A percentile compares a stretch with the other conserved stretches of the same genome.
These are phyloP conservation scores for Lithophane leautieri DNA, from an alignment of 2,888 invertebrate genomes.

Conservation along the genomic window DNA sequence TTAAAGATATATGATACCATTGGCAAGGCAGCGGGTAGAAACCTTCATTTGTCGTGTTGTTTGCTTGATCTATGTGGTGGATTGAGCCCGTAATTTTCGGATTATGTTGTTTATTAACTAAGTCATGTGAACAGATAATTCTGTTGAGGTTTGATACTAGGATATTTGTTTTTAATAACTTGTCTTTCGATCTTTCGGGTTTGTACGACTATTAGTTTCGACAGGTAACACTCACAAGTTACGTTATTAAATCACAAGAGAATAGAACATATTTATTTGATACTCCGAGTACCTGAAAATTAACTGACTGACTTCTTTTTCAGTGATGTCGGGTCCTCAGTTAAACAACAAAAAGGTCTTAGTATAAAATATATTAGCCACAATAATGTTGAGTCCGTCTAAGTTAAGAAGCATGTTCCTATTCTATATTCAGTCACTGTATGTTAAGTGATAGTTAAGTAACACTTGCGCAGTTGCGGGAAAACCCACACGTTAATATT, in stretches of 20 bases:
- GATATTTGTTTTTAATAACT: not conserved
- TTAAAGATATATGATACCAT: conserved; percentile 62
- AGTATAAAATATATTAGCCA: not conserved
- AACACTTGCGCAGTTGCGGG: conserved; percentile 24
- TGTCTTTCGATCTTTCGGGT: not conserved
- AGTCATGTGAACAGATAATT: not conserved
- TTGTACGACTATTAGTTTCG: not conserved
- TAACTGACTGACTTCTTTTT: not conserved
- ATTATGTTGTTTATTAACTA: not conserved
- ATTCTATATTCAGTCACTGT: conserved; percentile 37
- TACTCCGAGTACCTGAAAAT: not conserved
- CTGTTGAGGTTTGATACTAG: not conserved
- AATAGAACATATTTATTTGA: not conserved
- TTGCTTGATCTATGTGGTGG: conserved; percentile 9
- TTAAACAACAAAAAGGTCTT: not conserved
- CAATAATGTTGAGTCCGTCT: not conserved
- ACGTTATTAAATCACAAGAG: not conserved
- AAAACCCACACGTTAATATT: conserved; percentile 46
- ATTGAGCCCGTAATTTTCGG: not conserved
- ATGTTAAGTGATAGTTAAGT: conserved; percentile 32
- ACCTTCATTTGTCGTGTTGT: conserved; percentile 36
- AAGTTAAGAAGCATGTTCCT: not conserved
- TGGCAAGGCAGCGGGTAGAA: too few relatives aligned
- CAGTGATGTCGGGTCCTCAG: too few relatives aligned
- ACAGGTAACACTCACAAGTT: not conserved